These are phyloP conservation scores for Eriocheir sinensis DNA, from an alignment of 1,140 invertebrate species.

Conservation along the genomic window DNA sequence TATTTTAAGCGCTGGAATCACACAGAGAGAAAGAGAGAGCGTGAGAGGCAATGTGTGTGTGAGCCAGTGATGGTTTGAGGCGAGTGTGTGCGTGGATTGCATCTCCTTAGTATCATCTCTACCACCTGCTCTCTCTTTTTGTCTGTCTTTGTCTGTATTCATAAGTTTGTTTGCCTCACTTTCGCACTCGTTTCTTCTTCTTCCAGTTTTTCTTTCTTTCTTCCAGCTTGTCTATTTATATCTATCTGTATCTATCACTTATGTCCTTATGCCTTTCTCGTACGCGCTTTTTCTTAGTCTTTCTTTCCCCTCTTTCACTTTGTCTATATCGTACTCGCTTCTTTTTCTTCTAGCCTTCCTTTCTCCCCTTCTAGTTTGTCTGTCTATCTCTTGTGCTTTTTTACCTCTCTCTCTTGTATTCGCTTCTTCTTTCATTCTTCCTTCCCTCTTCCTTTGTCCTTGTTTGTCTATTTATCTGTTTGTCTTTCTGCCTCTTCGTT, in stretches of 20 bases:
- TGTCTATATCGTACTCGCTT: neutral
- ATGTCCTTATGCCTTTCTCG: neutral
- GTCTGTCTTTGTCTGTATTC: no score
- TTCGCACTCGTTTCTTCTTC: no score
- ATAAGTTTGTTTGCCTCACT: no score
- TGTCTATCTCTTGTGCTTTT: no score
- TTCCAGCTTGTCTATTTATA: neutral
- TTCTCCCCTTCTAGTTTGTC: neutral
- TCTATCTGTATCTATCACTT: neutral
- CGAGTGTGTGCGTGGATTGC: no score
- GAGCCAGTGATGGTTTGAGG: no score
- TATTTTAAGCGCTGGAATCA: no score
- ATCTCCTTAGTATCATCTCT: no score
- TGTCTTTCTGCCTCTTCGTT: neutral
- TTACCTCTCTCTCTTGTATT: neutral
- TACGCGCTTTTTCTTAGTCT: no score
- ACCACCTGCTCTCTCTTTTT: no score
- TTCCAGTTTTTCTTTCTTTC: neutral
- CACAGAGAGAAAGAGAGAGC: no score
- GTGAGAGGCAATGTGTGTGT: no score
- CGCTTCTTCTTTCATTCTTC: neutral
- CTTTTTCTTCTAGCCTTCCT: neutral
- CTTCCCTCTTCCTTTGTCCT: neutral
- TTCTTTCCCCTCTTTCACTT: neutral
- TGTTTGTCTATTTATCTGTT: neutral